Percentiles rank a stretch among this genome's conserved stretches.
phyloP scores from a whole-genome alignment of 2,113 vertebrate genomes.

The Empidonax traillii region DNA sequence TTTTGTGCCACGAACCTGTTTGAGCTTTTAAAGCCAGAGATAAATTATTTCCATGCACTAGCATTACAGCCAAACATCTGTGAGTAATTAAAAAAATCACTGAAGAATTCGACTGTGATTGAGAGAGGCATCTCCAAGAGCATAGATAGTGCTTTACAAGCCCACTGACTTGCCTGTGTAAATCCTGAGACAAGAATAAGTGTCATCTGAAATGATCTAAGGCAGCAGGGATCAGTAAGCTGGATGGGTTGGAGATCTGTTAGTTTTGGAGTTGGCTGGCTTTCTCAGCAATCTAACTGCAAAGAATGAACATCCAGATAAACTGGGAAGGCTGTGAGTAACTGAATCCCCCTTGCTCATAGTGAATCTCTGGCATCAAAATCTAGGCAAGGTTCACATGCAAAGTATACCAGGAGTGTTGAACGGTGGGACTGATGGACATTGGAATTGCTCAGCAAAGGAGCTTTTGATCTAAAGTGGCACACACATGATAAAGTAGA shows the following conservation, averaged over 20 bases:
- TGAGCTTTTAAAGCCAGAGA: conserved; percentile 73
- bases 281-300: not conserved
- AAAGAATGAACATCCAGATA: not conserved
- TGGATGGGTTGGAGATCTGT: not conserved
- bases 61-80: conserved; percentile 69
- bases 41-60: conserved; percentile 66
- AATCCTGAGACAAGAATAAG: conserved; percentile 28
- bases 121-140: conserved; percentile 9
- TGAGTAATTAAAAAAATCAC: conserved; percentile 64
- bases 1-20: conserved; percentile 62
- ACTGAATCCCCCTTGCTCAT: not conserved
- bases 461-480: not conserved
- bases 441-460: not conserved
- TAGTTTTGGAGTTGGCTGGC: not conserved
- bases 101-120: conserved; percentile 46
- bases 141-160: conserved; percentile 14
- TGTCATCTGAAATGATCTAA: not conserved
- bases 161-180: not conserved
- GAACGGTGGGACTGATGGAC: not conserved
- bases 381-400: not conserved
- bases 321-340: not conserved
- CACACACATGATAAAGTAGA: not conserved
- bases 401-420: not conserved
- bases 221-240: not conserved
- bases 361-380: not conserved